These are phyloP conservation scores for Halichoerus grypus DNA, from an alignment of 2,113 vertebrate genomes.

Conservation along the genomic window DNA sequence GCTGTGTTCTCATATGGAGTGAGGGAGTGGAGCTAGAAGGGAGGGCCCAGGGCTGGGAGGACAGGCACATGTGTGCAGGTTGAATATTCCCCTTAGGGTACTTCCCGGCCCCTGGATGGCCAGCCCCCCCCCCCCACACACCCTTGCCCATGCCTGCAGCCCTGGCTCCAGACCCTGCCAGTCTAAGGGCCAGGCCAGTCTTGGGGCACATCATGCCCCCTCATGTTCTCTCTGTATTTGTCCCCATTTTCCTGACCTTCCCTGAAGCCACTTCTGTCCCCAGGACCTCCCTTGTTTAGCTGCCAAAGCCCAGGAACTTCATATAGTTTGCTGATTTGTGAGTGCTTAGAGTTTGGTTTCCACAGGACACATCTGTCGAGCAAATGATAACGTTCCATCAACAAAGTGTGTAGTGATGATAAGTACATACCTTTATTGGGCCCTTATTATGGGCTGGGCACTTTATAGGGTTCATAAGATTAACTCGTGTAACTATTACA, in stretches of 20 bases:
- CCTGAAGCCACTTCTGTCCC: background rate
- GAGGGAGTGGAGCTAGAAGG: background rate
- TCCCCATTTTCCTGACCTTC: background rate
- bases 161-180: background rate
- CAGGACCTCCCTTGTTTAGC: too few relatives aligned
- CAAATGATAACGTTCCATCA: background rate
- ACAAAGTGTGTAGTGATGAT: background rate
- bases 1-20: accelerated
- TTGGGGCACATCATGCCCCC: accelerated
- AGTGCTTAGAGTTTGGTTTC: background rate
- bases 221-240: accelerated
- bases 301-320: background rate
- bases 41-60: background rate
- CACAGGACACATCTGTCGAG: accelerated
- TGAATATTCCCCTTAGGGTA: accelerated
- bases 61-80: background rate
- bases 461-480: background rate
- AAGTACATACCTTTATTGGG: background rate
- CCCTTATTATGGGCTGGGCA: background rate
- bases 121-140: accelerated
- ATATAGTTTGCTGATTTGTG: background rate
- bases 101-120: background rate
- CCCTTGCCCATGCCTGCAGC: background rate
- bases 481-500: background rate
- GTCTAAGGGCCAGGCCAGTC: background rate